Percentiles rank a stretch among this genome's conserved stretches.
Evolutionary conservation across 2,797 vertebrate species (phyloP).

Genomic region (Acipenser oxyrinchus): DNA sequence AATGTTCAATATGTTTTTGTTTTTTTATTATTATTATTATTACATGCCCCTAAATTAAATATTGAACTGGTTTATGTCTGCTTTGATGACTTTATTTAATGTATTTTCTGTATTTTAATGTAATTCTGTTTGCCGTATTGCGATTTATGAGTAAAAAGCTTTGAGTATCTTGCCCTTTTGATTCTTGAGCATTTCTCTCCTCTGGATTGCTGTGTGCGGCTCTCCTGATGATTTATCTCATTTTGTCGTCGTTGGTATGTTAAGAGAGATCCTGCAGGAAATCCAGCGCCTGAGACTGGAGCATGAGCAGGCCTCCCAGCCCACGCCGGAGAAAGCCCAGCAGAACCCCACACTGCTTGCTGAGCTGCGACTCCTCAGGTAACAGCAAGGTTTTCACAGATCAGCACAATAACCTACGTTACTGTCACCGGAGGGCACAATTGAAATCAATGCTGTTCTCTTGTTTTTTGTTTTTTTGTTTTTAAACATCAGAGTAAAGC

Average conservation of each 20-base stretch:
- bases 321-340: slow-evolving; percentile 91
- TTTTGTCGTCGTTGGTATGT: not conserved
- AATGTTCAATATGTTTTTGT: too few species aligned
- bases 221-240: slow-evolving; percentile 19
- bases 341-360: slow-evolving; percentile 91
- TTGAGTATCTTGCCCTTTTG: too few species aligned
- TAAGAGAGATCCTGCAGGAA: slow-evolving; percentile 89
- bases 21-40: too few species aligned
- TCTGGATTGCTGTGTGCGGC: slow-evolving; percentile 14
- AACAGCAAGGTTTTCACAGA: slow-evolving; percentile 8
- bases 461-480: too few species aligned
- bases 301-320: slow-evolving; percentile 91
- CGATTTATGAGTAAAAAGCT: too few species aligned
- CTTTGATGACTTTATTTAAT: not conserved
- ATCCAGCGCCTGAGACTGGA: slow-evolving; percentile 90
- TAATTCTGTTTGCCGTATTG: not conserved
- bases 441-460: too few species aligned
- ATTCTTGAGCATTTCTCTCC: too few species aligned
- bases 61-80: not conserved
- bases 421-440: too few species aligned
- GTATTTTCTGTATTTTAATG: not conserved
- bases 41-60: not conserved
- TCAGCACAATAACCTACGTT: too few species aligned
- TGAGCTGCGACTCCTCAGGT: slow-evolving; percentile 86
- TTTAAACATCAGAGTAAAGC: too few species aligned